phyloP scores from a whole-genome alignment of 2,797 vertebrate species.

The Poecilia gillii region DNA sequence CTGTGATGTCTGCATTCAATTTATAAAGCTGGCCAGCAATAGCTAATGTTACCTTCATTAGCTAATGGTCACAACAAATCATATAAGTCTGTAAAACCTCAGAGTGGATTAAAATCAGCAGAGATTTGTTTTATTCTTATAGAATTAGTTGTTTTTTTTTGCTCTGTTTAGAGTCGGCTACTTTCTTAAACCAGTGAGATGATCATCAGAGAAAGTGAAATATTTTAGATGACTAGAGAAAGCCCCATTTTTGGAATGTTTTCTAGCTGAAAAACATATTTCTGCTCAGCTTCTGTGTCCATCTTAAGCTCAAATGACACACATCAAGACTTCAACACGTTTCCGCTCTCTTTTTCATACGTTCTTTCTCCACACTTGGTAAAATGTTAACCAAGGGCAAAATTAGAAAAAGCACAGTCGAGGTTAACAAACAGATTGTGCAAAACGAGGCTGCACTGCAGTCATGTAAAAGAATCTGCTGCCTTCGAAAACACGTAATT shows the following conservation, averaged over 20 bases:
- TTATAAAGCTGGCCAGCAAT: constrained; percentile 11
- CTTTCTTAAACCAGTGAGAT: neutral
- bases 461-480: neutral
- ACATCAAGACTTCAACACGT: neutral
- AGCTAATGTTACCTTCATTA: constrained; percentile 20
- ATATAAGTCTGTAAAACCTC: constrained; percentile 9
- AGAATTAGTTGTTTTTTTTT: neutral
- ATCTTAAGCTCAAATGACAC: neutral
- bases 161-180: neutral
- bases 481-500: constrained; percentile 6
- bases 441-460: neutral
- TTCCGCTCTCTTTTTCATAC: neutral
- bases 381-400: neutral
- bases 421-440: neutral
- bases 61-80: constrained; percentile 10
- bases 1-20: neutral
- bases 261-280: neutral
- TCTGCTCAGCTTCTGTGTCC: neutral
- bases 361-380: neutral
- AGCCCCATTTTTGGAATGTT: neutral
- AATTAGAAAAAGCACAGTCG: neutral
- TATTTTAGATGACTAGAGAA: neutral
- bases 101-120: constrained; percentile 13
- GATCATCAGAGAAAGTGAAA: neutral
- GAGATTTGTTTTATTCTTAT: neutral